Base-by-base conservation (phyloP, 2,113 vertebrate genomes). In the Eulacestoma nigropectus region DNA sequence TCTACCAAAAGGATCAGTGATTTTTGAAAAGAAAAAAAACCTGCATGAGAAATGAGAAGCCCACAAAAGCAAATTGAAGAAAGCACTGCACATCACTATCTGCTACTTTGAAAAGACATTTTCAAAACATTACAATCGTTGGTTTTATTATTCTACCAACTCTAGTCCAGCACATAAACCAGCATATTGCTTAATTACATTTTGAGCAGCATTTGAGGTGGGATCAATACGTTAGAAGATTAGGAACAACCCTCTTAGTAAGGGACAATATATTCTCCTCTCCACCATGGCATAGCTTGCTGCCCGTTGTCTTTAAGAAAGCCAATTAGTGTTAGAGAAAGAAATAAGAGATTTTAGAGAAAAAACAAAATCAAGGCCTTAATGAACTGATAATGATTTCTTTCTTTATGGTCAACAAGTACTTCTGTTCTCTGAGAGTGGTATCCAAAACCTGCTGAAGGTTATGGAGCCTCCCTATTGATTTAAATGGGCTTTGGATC, bases 361-460 rank as follows among this genome's bases (percentile, higher is more conserved):
- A 80, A 80, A 85, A 92, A 37, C 16, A 81, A 90, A 92, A 72
- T 53, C 76, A 89, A 94, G 49, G 56, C 21, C 52, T 89, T 72
- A 49, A 78, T 23, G 49, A 93, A 64, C 78, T 6, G 13, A 53
- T 23, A 86, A 69, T 47, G 6, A 62, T 86, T 80, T 90, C 21
- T 95, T 90, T 50, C 77, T 72, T 68, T 35, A 65, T 37, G 62
- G 46, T 94, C 93, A 93, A 89, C 86, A 90, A 94, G 84, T 60
- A 73, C 50, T 77, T 85, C 84, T 77, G 0, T 70, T 92, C 62
- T 89, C 77, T 90, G 56, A 39, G 49, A 86, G 44, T 5, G 5
- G 62, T 44, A 83, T 84, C 79, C 70, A 95, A 93, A 95, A 90
- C 37, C 46, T 84, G 57, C 53, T 95, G 95, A 97, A 96, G 93